Percentiles rank a stretch among this genome's conserved stretches.
Evolutionary conservation across 2,888 invertebrate species (phyloP).

Genomic region (Molorchus minor): DNA sequence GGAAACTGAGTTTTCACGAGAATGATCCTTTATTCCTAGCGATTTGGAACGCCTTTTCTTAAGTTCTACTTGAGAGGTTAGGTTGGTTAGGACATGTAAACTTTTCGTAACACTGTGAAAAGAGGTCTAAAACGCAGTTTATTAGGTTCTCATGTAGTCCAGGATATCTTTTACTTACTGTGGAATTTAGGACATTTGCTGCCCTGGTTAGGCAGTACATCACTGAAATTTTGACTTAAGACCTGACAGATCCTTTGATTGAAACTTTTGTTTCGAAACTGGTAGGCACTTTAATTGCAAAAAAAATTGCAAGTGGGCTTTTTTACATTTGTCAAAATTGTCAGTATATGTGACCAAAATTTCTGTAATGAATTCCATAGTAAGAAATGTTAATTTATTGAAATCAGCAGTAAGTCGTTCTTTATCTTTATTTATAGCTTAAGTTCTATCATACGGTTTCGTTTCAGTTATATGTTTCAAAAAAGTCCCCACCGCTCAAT

Average conservation of each 20-base stretch:
- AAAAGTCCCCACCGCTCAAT: background rate
- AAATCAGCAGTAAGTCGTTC: conserved; percentile 43
- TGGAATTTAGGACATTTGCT: background rate
- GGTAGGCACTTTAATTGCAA: conserved; percentile 1
- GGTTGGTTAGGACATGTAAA: background rate
- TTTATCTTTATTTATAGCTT: background rate
- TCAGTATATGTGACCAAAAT: conserved; percentile 46
- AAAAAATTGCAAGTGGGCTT: conserved; percentile 29
- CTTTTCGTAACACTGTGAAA: background rate
- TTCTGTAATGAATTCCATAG: conserved; percentile 48
- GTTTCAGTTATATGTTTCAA: background rate
- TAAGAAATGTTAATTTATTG: conserved; percentile 43
- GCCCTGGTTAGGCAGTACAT: conserved; percentile 6
- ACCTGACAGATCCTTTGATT: conserved; percentile 22
- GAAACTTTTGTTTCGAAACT: conserved; percentile 30
- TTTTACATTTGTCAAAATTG: conserved; percentile 43
- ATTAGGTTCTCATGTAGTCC: background rate
- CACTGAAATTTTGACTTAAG: conserved; percentile 13
- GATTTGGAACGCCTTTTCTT: background rate
- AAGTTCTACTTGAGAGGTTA: background rate
- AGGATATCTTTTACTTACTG: conserved; percentile 29
- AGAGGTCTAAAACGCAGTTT: conserved; percentile 2
- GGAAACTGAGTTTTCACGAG: background rate
- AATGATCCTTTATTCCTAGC: background rate
- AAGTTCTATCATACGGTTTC: background rate